Evolutionary conservation across 1,140 invertebrate species (phyloP).

Genomic region (Diorhabda carinulata): DNA sequence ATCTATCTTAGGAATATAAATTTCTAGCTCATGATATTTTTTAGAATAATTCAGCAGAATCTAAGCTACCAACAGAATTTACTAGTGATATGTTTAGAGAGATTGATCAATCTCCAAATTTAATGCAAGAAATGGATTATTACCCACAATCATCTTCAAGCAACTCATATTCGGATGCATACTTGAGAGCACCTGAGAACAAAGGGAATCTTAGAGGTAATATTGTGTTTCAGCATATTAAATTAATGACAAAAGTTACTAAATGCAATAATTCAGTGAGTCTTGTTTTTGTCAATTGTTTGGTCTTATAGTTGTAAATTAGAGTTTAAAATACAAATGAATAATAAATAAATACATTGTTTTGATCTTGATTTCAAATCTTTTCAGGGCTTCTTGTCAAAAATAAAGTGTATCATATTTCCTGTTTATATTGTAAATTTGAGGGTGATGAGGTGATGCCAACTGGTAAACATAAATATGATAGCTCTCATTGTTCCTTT

Average conservation of each 20-base stretch:
- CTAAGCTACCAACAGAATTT: conserved; percentile 45
- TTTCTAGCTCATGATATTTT: conserved; percentile 11
- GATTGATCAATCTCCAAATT: conserved; percentile 27
- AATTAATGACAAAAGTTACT: background rate
- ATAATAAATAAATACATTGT: too few species aligned
- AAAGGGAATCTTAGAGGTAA: conserved; percentile 37
- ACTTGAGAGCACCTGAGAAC: conserved; percentile 32
- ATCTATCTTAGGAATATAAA: background rate
- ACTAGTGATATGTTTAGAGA: conserved; percentile 46
- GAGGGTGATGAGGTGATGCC: too few species aligned
- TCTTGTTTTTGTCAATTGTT: too few species aligned
- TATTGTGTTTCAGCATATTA: background rate
- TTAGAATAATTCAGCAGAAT: conserved; percentile 37
- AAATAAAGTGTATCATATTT: too few species aligned
- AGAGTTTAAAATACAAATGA: too few species aligned
- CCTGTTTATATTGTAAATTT: too few species aligned
- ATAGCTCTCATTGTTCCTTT: too few species aligned
- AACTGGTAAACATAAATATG: too few species aligned
- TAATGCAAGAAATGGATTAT: conserved; percentile 44
- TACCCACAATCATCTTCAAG: conserved; percentile 40
- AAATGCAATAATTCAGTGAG: too few species aligned
- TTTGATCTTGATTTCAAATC: too few species aligned
- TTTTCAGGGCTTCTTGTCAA: too few species aligned
- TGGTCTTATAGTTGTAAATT: too few species aligned
- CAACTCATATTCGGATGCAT: conserved; percentile 36